phyloP scores from a whole-genome alignment of 1,140 invertebrate genomes.

The Megalopta genalis region DNA sequence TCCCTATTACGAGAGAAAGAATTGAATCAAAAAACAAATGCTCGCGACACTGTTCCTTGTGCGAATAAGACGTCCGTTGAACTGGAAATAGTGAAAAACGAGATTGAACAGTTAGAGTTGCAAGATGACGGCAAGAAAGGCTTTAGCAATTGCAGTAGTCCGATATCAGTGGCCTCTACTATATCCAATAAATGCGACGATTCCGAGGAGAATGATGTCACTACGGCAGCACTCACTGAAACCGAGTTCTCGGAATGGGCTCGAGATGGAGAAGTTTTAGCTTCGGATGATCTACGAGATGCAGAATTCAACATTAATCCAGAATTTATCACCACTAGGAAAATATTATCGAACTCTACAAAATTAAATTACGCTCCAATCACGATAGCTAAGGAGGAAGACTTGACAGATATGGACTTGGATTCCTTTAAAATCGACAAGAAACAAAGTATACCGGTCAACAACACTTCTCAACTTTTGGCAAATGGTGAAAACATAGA shows the following conservation, averaged over 20 bases:
- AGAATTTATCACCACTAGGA: slow-evolving; percentile 78
- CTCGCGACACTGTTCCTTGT: not conserved
- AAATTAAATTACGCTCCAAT: slow-evolving; percentile 45
- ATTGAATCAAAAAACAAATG: not conserved
- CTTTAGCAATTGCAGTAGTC: slow-evolving; percentile 79
- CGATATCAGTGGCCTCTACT: slow-evolving; percentile 73
- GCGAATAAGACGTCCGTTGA: slow-evolving; percentile 33
- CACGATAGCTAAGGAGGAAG: slow-evolving; percentile 75
- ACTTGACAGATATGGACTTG: slow-evolving; percentile 70
- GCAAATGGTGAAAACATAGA: slow-evolving; percentile 82
- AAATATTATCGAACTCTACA: slow-evolving; percentile 50
- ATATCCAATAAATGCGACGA: slow-evolving; percentile 77
- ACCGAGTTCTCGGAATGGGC: slow-evolving; percentile 93
- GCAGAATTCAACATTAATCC: slow-evolving; percentile 83
- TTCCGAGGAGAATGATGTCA: slow-evolving; percentile 82
- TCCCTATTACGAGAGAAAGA: slow-evolving; percentile 44
- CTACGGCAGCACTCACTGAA: slow-evolving; percentile 87
- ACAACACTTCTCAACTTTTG: slow-evolving; percentile 74
- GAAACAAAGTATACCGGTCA: slow-evolving; percentile 71
- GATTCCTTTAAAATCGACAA: slow-evolving; percentile 69
- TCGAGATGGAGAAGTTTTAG: slow-evolving; percentile 84
- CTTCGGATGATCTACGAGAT: slow-evolving; percentile 87
- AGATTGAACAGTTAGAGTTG: slow-evolving; percentile 70
- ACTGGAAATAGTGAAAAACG: slow-evolving; percentile 70
- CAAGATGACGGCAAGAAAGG: slow-evolving; percentile 68